Percentiles rank a stretch among this genome's conserved stretches.
Conservation (phyloP, 2,888 invertebrate species). For the Macrophya annulata region DNA sequence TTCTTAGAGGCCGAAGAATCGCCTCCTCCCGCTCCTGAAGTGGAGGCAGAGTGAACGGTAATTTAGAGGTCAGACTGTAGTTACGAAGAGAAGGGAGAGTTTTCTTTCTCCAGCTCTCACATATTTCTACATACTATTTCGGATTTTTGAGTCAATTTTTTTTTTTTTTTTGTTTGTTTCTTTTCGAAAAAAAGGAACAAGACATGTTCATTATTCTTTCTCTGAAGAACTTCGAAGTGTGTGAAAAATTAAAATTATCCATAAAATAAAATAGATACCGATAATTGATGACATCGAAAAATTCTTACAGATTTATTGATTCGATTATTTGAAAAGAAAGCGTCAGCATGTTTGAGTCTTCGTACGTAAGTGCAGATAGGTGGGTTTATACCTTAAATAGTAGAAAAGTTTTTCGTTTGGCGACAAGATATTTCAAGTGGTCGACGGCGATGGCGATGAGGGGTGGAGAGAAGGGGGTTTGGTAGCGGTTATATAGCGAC, state of each 20-base stretch:
- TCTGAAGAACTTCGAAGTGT: too few species aligned
- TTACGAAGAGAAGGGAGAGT: neutral
- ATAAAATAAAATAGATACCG: too few species aligned
- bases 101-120: neutral
- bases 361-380: neutral
- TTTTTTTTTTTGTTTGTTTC: neutral
- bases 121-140: neutral
- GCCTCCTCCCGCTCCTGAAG: neutral
- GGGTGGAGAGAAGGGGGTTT: too few species aligned
- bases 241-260: too few species aligned
- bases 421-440: constrained; percentile 80
- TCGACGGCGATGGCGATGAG: constrained; percentile 65
- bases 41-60: constrained; percentile 11
- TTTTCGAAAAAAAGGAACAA: too few species aligned
- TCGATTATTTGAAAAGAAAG: too few species aligned
- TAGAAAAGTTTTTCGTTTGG: constrained; percentile 77
- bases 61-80: constrained; percentile 47
- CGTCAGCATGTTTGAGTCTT: neutral
- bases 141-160: too few species aligned
- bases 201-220: too few species aligned
- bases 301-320: too few species aligned
- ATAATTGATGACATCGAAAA: neutral
- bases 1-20: constrained; percentile 20
- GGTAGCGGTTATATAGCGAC: constrained; percentile 21
- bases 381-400: neutral